Evolutionary conservation across 2,888 invertebrate species (phyloP), one percentile per base, ranked within the genome.

Genomic region (Sepioteuthis lessoniana): DNA sequence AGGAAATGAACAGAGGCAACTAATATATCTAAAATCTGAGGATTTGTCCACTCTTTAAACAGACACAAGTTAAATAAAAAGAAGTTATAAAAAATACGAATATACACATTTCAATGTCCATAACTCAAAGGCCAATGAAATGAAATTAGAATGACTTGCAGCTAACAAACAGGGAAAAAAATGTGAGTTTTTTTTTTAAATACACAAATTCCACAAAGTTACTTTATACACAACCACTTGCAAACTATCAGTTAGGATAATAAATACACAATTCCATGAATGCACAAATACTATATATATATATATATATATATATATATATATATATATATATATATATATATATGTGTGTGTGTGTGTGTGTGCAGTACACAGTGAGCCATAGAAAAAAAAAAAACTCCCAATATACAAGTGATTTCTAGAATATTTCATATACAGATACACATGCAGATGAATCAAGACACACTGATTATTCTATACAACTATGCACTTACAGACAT

Each of bases 31-130:
- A 76, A 13, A 10, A 42, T 42, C 42, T 42, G 42, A 42, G 7
- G 76, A 76, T 76, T 76, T 76, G 76, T 76, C 76, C 76, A 35
- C 76, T 76, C 76, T 76, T 76, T 76, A n/a, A 76, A 76, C 55
- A 55, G 25, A 55, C 76, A 76, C n/a, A n/a, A 76, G 13, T n/a
- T 13, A 76, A 76, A 76, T 13, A 76, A 76, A 76, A 76, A 76
- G 16, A 76, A 76, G n/a, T 76, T 21, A 76, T n/a, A n/a, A n/a
- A n/a, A 76, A 2, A n/a, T 76, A 35, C n/a, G n/a, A n/a, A 60
- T 5, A 31, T 19, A 55, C 21, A 31, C 2, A 76, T 76, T 76
- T n/a, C 16, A n/a, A 76, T 76, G 76, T 76, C 76, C 76, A 35
- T 76, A 35, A 76, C 76, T 76, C 76, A 76, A 76, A 76, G 76